A percentile compares a stretch with the other conserved stretches of the same genome.
Conservation (phyloP, 2,113 vertebrate species). For the Cyprinus carpio region DNA sequence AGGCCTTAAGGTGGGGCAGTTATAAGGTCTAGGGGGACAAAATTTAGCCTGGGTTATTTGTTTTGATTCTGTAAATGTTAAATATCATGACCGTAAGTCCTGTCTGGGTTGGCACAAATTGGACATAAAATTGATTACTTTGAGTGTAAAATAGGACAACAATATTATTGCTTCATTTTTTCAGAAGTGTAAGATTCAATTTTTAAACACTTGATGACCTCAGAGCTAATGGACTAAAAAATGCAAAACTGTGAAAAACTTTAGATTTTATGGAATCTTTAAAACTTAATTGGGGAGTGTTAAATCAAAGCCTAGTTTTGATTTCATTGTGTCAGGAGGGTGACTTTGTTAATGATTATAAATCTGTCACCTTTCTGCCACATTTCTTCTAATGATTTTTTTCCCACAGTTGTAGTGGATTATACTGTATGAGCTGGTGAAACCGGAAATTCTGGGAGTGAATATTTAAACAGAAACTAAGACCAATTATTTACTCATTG, state of each 20-base stretch:
- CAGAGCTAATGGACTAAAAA: neutral
- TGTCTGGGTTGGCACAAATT: too few species aligned
- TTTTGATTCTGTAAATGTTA: too few species aligned
- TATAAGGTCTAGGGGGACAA: neutral
- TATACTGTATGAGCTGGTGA: neutral
- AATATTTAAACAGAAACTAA: constrained; percentile 4
- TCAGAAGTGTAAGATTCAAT: too few species aligned
- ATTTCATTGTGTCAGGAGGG: neutral
- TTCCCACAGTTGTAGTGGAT: neutral
- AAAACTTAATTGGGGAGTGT: neutral
- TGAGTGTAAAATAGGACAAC: too few species aligned
- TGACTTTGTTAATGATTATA: constrained; percentile 29
- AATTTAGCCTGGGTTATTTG: neutral
- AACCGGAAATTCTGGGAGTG: constrained; percentile 9
- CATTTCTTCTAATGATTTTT: neutral
- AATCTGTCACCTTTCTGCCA: neutral
- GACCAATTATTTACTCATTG: constrained; percentile 19
- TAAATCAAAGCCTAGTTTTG: neutral
- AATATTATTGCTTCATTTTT: too few species aligned
- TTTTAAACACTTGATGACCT: neutral
- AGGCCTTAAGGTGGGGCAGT: constrained; percentile 84
- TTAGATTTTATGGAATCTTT: neutral
- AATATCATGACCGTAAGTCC: too few species aligned
- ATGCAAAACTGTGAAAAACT: neutral
- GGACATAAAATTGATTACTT: too few species aligned